Base-by-base conservation (phyloP, 1,140 invertebrate species). In the Drosophila kepulauana region DNA sequence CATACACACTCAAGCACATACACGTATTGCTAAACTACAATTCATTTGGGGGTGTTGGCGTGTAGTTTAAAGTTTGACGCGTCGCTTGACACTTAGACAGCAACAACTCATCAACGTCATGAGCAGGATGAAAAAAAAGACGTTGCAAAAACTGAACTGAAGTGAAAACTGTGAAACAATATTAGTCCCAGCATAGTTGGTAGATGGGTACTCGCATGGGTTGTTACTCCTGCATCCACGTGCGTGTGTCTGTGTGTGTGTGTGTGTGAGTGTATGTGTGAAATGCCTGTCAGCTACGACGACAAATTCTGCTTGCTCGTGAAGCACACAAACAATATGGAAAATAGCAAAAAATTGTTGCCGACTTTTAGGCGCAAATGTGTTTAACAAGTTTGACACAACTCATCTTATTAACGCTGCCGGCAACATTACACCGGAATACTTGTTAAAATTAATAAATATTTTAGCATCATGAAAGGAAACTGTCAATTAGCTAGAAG, bases 21-120 rank as follows among this genome's bases (percentile, higher is more conserved):
- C 11, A 15, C 51, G 54, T 20, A 43, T 58, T 57, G n/a, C 52
- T 70, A 48, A 75, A 75, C 79, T 75, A 79, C 72, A 86, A 82
- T 88, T 79, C 84, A 80, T 79, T 87, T 43, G 75, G 64, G 64
- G 79, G 82, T 70, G 82, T 88, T 77, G 84, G 82, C 84, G 67
- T 88, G 85, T 81, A 89, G 85, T 84, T 88, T 89, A 88, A 89
- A 89, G 81, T 89, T 88, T 84, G 85, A 81, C 85, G 84, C 85
- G 81, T 88, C 81, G 79, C 81, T 68, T 85, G 85, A 89, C 85
- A 89, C 81, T 89, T 89, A 89, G 85, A 89, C 85, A 88, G 84
- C 84, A 88, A 89, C 85, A 89, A 89, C 85, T 89, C 85, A 89
- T 89, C 85, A 89, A 89, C 85, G 85, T 89, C 85, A 89, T 59